phyloP scores from a whole-genome alignment of 2,888 invertebrate genomes.

The Latheticus oryzae region DNA sequence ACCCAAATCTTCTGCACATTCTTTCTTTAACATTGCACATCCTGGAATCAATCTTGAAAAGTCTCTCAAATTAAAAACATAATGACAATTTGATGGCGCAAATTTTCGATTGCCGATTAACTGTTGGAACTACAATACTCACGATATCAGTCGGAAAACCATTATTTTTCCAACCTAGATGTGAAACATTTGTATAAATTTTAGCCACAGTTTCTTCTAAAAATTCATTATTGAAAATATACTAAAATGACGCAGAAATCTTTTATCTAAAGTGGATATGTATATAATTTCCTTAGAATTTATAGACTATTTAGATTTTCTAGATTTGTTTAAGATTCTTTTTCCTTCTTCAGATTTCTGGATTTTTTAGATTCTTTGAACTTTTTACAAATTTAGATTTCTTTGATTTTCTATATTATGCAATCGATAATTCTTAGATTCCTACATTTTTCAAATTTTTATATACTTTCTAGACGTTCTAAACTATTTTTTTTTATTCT shows the following conservation, averaged over 20 bases:
- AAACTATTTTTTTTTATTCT: no score
- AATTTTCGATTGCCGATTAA: conserved; percentile 84
- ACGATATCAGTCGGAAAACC: conserved; percentile 85
- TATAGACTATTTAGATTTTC: no score
- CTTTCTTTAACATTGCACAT: conserved; percentile 79
- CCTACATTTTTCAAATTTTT: no score
- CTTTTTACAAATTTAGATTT: no score
- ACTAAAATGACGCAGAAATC: conserved; percentile 89
- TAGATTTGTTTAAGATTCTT: no score
- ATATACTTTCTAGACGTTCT: no score
- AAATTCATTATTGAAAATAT: conserved; percentile 90
- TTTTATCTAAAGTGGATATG: no score
- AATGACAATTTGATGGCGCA: conserved; percentile 93
- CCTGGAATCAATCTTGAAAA: conserved; percentile 92
- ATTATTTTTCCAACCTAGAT: conserved; percentile 79
- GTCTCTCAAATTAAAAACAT: conserved; percentile 93
- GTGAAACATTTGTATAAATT: conserved; percentile 84
- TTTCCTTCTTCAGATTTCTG: no score
- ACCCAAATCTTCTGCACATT: conserved; percentile 88
- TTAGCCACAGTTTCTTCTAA: conserved; percentile 87
- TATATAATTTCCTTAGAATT: no score
- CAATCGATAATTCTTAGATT: no score
- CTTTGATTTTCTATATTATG: no score
- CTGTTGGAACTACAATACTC: conserved; percentile 74
- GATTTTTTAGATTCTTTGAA: no score